Percentiles rank a stretch among this genome's conserved stretches.
Evolutionary conservation across 1,140 invertebrate species (phyloP).

Genomic region (Polypedilum vanderplanki): DNA sequence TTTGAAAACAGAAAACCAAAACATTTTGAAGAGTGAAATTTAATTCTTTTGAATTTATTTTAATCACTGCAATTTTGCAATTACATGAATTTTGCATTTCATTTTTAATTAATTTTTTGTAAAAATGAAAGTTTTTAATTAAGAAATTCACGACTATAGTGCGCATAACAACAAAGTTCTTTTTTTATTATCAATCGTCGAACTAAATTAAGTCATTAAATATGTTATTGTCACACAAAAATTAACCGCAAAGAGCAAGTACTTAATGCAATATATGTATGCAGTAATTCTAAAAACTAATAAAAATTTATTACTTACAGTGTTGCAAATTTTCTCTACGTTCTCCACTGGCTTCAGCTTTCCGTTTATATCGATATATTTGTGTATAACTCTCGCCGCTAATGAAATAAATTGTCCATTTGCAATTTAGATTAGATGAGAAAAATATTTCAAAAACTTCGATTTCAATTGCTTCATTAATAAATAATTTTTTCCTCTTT

Average conservation of each 20-base stretch:
- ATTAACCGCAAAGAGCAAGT: neutral
- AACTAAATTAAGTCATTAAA: slow-evolving; percentile 20
- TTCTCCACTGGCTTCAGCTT: neutral
- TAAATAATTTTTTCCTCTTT: neutral
- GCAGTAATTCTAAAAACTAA: slow-evolving; percentile 8
- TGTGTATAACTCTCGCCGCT: neutral
- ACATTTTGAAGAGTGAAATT: too few species aligned
- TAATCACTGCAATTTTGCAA: too few species aligned
- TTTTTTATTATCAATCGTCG: neutral
- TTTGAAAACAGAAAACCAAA: too few species aligned
- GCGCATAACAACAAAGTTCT: neutral
- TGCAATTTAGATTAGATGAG: slow-evolving; percentile 13
- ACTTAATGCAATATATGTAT: neutral
- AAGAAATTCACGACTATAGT: neutral
- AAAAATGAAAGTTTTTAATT: too few species aligned
- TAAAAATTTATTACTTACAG: slow-evolving; percentile 8
- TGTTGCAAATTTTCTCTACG: neutral
- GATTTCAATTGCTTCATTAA: slow-evolving; percentile 8
- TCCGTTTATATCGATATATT: neutral
- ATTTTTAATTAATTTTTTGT: too few species aligned
- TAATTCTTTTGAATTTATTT: too few species aligned
- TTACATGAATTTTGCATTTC: too few species aligned
- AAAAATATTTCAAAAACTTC: slow-evolving; percentile 19
- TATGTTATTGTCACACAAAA: neutral
- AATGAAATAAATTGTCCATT: slow-evolving; percentile 19